Base-by-base conservation (phyloP, 2,797 vertebrate species). In the Lates japonicus region DNA sequence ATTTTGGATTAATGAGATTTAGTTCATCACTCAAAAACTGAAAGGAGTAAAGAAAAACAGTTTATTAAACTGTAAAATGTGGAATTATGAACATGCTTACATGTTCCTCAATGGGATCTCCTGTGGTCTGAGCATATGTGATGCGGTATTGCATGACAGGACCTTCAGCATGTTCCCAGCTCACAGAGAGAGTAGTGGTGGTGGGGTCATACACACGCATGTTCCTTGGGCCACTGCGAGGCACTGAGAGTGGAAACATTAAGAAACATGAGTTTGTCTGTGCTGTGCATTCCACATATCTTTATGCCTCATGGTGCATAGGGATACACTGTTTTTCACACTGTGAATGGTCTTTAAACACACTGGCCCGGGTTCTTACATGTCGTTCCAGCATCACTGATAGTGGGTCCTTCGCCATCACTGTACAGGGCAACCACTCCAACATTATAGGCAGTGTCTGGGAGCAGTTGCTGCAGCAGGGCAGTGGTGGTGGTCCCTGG, bases 21-120 rank as follows among this genome's bases (percentile, higher is more conserved):
- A 4, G 1, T 3, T 49, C 29, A 20, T 4, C 12, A 70, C 8
- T 62, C 2, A 49, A 37, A 81, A 35, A 54, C 7, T 49, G 3
- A 72, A 54, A 31, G 3, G 10, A 70, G 2, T 44, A 5, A 42
- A 35, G 3, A 31, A 42, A 57, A 1, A 33, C 7, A 10, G 13
- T 55, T 66, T n/a, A 20, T 61, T 2, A 22, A 54, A 64, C 4
- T 1, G 12, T 31, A 39, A 33, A 14, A 55, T 31, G 44, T 51
- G 1, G 16, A 66, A 17, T 33, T 61, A 7, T 52, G 46, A 52
- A 67, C 3, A 67, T 62, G 94, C 98, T 96, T 96, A 99, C 98
- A 59, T 94, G 97, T 96, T 98, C 98, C 82, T 99, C 97, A 0
- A 99, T 99, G 39, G 98, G 98, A 76, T 99, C 98, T 74, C 98